Evolutionary conservation across 1,140 invertebrate genomes (phyloP).

Genomic region (Drosophila parvula): DNA sequence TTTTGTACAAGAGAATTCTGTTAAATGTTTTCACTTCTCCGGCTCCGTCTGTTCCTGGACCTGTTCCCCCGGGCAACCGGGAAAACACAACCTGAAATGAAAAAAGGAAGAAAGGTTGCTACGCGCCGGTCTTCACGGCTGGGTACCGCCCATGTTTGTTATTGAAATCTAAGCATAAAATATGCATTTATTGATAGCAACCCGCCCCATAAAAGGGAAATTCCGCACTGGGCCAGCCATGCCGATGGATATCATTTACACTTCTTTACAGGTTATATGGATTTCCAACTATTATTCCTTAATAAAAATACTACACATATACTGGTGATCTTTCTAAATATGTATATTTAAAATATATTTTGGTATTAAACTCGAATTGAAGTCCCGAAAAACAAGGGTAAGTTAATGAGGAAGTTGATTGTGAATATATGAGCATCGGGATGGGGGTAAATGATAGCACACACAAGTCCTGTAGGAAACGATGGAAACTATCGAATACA

Average conservation of each 20-base stretch:
- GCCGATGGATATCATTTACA: slow-evolving; percentile 41
- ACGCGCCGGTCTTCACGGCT: slow-evolving; percentile 33
- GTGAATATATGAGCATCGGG: neutral
- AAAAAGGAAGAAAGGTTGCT: slow-evolving; percentile 43
- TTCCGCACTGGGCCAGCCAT: neutral
- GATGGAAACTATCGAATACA: slow-evolving; percentile 15
- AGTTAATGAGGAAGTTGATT: neutral
- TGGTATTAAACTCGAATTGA: neutral
- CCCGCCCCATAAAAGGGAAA: slow-evolving; percentile 42
- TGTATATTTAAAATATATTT: neutral
- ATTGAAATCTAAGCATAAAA: slow-evolving; percentile 76
- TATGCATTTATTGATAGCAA: slow-evolving; percentile 75
- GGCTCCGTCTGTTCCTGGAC: neutral
- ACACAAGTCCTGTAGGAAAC: slow-evolving; percentile 9
- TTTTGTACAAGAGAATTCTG: slow-evolving; percentile 27
- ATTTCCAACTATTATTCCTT: neutral
- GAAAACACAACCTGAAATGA: slow-evolving; percentile 10
- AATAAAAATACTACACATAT: no score
- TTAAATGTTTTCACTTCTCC: slow-evolving; percentile 1
- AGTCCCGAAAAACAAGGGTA: no score
- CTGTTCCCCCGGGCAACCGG: slow-evolving; percentile 29
- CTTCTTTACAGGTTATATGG: neutral
- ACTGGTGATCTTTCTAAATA: neutral
- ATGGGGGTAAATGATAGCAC: slow-evolving; percentile 28
- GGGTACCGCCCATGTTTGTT: slow-evolving; percentile 58